Evolutionary conservation across 2,797 vertebrate genomes (phyloP).

Genomic region (Gymnothorax javanicus): DNA sequence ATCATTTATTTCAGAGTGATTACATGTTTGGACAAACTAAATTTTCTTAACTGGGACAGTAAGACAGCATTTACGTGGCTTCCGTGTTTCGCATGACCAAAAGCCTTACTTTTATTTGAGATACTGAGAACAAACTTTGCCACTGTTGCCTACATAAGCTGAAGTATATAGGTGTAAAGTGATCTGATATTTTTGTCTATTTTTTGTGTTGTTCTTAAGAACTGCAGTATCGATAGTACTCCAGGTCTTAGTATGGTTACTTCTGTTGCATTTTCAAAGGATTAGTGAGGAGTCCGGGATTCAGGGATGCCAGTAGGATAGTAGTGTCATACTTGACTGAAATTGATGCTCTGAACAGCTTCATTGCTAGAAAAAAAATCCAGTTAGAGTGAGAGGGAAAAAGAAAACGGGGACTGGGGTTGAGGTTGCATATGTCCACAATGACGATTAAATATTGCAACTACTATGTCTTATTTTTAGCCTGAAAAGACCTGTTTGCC

Average conservation of each 20-base stretch:
- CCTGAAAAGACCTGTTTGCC: background rate
- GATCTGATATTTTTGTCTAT: background rate
- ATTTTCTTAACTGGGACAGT: constrained; percentile 2
- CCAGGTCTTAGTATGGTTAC: background rate
- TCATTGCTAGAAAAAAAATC: background rate
- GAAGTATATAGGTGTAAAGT: background rate
- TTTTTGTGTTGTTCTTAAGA: constrained; percentile 9
- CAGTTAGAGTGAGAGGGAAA: constrained; percentile 20
- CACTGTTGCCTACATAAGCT: background rate
- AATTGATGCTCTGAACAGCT: constrained; percentile 27
- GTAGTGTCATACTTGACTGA: constrained; percentile 33
- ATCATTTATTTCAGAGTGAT: background rate
- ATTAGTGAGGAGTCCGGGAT: background rate
- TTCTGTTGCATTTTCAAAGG: background rate
- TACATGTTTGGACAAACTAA: constrained; percentile 9
- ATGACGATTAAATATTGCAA: constrained; percentile 25
- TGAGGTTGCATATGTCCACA: constrained; percentile 17
- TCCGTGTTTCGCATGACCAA: constrained; percentile 13
- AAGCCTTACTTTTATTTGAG: background rate
- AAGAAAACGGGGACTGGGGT: background rate
- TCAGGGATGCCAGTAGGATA: constrained; percentile 7
- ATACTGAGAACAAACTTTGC: constrained; percentile 4
- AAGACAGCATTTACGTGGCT: background rate
- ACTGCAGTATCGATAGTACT: background rate
- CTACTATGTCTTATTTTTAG: background rate